Evolutionary conservation across 2,888 invertebrate species (phyloP).

Genomic region (Diplolepis rosae): DNA sequence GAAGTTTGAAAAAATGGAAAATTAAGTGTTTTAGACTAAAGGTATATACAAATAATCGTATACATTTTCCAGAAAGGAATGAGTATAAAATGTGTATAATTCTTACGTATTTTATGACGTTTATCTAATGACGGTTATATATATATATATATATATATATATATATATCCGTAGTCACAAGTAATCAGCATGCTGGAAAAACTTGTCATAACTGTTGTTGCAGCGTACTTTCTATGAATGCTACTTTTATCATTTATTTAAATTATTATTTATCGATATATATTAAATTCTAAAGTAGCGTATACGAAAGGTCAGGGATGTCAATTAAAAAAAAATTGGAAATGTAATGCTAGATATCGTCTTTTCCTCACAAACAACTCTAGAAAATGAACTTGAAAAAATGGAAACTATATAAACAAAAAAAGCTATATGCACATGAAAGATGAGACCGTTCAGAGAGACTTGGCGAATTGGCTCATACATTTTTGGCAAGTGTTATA

Average conservation of each 20-base stretch:
- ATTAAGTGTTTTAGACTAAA: conserved; percentile 47
- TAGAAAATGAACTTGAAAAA: not conserved
- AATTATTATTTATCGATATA: conserved; percentile 55
- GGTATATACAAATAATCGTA: conserved; percentile 53
- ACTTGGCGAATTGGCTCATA: not conserved
- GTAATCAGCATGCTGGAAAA: conserved; percentile 52
- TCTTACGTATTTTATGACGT: conserved; percentile 46
- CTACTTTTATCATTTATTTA: conserved; percentile 55
- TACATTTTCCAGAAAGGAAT: conserved; percentile 52
- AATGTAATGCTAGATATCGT: not conserved
- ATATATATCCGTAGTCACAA: conserved; percentile 43
- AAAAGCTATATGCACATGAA: not conserved
- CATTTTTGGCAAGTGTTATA: not conserved
- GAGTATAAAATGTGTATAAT: conserved; percentile 52
- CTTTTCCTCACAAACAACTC: not conserved
- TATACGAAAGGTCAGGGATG: conserved; percentile 44
- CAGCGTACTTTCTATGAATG: conserved; percentile 52
- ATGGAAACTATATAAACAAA: not conserved
- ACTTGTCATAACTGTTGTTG: conserved; percentile 47
- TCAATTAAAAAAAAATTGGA: not conserved
- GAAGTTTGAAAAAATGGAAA: conserved; percentile 48
- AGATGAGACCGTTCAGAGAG: not conserved
- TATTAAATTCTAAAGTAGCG: conserved; percentile 51
- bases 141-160: conserved; percentile 41
- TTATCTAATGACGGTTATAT: conserved; percentile 50